These are phyloP conservation scores for Melanostoma scalare DNA, from an alignment of 2,888 invertebrate species.

Conservation along the genomic window DNA sequence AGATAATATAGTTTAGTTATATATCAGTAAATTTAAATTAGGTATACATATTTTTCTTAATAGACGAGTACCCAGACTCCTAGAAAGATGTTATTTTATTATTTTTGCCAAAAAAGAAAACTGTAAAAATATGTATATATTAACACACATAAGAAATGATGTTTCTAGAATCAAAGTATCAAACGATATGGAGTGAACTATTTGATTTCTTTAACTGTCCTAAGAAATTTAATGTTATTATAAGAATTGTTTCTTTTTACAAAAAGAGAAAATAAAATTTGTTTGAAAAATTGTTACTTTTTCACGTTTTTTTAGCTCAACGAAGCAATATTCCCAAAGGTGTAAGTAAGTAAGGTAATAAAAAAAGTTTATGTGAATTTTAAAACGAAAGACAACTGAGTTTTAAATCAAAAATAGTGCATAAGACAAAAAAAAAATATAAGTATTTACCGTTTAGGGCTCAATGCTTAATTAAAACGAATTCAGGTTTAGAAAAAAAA, in stretches of 20 bases:
- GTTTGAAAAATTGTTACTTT: conserved; percentile 68
- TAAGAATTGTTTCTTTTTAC: conserved; percentile 56
- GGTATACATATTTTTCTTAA: conserved; percentile 56
- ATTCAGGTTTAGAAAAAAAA: too few species aligned
- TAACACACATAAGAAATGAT: conserved; percentile 39
- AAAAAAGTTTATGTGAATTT: too few species aligned
- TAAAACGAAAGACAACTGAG: too few species aligned
- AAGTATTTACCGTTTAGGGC: too few species aligned
- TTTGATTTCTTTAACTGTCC: conserved; percentile 19
- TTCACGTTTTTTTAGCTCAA: conserved; percentile 11
- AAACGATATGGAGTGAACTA: neutral
- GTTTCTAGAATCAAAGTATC: conserved; percentile 50
- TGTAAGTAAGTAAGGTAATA: too few species aligned
- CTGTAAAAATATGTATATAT: conserved; percentile 37
- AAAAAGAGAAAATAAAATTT: conserved; percentile 66
- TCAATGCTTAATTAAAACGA: too few species aligned
- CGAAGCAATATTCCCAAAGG: too few species aligned
- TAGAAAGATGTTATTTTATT: conserved; percentile 60
- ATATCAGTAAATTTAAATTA: conserved; percentile 32
- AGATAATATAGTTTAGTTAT: conserved; percentile 29
- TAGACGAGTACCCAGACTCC: conserved; percentile 35
- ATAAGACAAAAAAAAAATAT: too few species aligned
- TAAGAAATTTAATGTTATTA: conserved; percentile 65
- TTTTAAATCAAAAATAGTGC: too few species aligned
- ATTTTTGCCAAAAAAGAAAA: conserved; percentile 60